Evolutionary conservation across 2,797 vertebrate species (phyloP).

Genomic region (Enteromius unitaeniatus): DNA sequence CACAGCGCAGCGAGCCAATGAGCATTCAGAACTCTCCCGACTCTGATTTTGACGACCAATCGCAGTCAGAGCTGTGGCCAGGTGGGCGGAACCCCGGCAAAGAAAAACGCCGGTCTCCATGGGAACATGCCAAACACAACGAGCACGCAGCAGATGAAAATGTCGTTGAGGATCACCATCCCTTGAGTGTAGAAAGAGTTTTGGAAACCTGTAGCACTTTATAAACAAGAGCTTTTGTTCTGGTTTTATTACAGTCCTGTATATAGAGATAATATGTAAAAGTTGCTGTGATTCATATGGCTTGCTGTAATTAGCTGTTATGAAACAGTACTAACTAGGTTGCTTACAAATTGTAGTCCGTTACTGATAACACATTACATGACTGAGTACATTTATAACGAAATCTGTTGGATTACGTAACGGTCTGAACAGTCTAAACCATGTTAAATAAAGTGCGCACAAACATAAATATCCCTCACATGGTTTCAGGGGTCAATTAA

Average conservation of each 20-base stretch:
- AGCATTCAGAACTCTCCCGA: neutral
- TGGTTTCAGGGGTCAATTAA: too few species aligned
- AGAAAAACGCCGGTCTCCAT: constrained; percentile 48
- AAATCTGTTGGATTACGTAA: too few species aligned
- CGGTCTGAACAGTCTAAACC: too few species aligned
- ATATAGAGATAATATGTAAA: neutral
- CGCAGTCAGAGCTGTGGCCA: neutral
- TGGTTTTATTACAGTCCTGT: neutral
- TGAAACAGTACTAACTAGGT: neutral
- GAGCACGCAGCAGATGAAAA: constrained; percentile 22
- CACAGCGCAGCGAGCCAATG: constrained; percentile 54
- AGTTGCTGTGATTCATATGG: neutral
- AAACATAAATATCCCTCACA: too few species aligned
- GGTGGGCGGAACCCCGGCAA: constrained; percentile 18
- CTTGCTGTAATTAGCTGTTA: neutral
- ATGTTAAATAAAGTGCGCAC: too few species aligned
- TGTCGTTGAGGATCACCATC: constrained; percentile 13
- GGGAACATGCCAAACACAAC: constrained; percentile 45
- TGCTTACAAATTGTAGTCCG: neutral
- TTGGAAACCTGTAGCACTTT: neutral
- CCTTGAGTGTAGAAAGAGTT: neutral
- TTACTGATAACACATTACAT: neutral
- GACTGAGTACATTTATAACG: too few species aligned
- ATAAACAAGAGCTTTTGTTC: neutral
- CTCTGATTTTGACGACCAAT: constrained; percentile 45